Evolutionary conservation across 2,797 vertebrate species (phyloP), one percentile per base, ranked within the genome.

Genomic region (Anas acuta): DNA sequence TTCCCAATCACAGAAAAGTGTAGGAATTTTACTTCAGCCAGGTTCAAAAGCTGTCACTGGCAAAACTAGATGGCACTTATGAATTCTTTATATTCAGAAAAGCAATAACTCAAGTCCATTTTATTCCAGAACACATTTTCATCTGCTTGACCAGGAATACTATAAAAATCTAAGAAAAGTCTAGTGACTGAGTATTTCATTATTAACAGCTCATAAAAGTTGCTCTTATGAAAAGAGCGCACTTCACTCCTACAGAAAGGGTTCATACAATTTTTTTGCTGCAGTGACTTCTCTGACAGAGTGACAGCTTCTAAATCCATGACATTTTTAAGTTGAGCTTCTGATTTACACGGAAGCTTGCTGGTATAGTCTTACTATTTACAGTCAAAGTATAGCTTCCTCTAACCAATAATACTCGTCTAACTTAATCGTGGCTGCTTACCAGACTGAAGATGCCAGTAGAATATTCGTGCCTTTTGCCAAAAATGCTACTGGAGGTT

Each of bases 361-460:
- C 39, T 19, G 18, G 20, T 19, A n/a, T 10, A 45, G 18, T 25
- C 30, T 28, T 33, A 54, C 33, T 35, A 28, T 69, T 84, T 70
- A 43, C 26, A 87, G 58, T 81, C 56, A 71, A 67, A 21, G 32
- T 28, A 47, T 1, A 82, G 60, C 35, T 83, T 94, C 51, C 49
- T 69, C 22, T 37, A 74, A 83, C 22, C 21, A 64, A 11, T 56
- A 58, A 69, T 21, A 86, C n/a, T 43, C 35, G 33, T 81, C 26
- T 80, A 66, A 76, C 88, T 33, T 35, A 76, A 58, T 0, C 69
- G 61, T 54, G 53, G 45, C 37, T 84, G 93, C 98, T 99, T 98
- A 99, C 99, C 99, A 99, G 96, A 99, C 97, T 81, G 99, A 92
- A 26, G 99, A 98, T 35, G 99, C 99, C 15, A 99, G 97, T 16